phyloP scores from a whole-genome alignment of 1,140 invertebrate species.

The Heterodera schachtii region DNA sequence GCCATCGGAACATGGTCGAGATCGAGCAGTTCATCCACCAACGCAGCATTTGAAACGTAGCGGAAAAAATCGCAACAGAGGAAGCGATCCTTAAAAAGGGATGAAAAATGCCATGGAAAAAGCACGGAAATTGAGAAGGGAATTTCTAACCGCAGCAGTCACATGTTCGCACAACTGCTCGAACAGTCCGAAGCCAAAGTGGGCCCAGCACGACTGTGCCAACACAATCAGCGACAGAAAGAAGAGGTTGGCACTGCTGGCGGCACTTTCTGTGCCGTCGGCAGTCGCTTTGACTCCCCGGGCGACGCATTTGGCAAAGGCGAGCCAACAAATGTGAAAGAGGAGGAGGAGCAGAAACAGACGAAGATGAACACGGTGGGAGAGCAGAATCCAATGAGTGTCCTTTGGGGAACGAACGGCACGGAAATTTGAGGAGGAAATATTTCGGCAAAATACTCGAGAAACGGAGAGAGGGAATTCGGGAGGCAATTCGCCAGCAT shows the following conservation, averaged over 20 bases:
- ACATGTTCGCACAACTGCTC: constrained; percentile 26
- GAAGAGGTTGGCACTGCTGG: background rate
- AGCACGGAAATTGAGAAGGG: background rate
- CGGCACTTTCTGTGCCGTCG: too few species aligned
- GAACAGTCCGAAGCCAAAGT: constrained; percentile 29
- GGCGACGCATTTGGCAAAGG: background rate
- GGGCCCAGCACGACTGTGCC: constrained; percentile 22
- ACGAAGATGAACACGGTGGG: background rate
- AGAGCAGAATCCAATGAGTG: background rate
- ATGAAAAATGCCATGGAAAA: background rate
- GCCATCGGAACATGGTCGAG: constrained; percentile 16
- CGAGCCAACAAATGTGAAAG: constrained; percentile 30
- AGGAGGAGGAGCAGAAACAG: background rate
- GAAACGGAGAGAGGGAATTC: background rate
- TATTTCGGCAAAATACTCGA: background rate
- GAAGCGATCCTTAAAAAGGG: constrained; percentile 16
- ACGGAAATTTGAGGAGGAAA: background rate
- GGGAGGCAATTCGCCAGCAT: background rate
- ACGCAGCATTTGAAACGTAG: constrained; percentile 9
- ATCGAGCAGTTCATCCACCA: constrained; percentile 17
- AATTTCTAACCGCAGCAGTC: background rate
- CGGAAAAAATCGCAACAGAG: constrained; percentile 16
- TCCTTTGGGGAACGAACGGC: background rate
- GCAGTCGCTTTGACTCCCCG: background rate
- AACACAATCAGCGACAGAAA: constrained; percentile 24